Evolutionary conservation across 2,797 vertebrate genomes (phyloP).

Genomic region (Sebastes oblongus): DNA sequence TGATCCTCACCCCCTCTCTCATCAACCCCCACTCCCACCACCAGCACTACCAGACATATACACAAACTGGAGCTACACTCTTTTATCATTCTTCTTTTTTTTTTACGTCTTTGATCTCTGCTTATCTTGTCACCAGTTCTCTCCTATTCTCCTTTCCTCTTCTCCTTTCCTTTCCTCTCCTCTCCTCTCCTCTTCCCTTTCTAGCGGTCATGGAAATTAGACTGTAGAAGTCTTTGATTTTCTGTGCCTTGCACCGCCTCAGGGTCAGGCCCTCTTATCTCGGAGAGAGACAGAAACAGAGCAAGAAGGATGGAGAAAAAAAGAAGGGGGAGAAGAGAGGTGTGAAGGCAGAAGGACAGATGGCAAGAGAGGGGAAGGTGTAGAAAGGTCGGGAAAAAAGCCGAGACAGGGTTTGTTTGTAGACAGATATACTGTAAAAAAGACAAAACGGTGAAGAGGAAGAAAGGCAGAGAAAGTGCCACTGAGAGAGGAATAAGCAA

Average conservation of each 20-base stretch:
- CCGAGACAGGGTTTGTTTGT: not conserved
- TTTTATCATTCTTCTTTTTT: slow-evolving; percentile 1
- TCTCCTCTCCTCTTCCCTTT: slow-evolving; percentile 49
- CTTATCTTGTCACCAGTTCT: slow-evolving; percentile 34
- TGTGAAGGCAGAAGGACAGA: slow-evolving; percentile 1
- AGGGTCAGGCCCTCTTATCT: slow-evolving; percentile 64
- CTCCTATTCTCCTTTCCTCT: not conserved
- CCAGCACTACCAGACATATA: slow-evolving; percentile 5
- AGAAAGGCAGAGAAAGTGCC: not conserved
- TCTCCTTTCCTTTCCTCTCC: slow-evolving; percentile 1
- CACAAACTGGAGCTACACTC: slow-evolving; percentile 2
- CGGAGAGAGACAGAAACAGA: not conserved
- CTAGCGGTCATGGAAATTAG: slow-evolving; percentile 66
- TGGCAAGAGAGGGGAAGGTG: not conserved
- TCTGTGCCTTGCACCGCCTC: slow-evolving; percentile 40
- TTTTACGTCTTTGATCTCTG: slow-evolving; percentile 43
- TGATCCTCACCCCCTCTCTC: slow-evolving; percentile 9
- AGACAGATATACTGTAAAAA: not conserved
- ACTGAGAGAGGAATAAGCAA: not conserved
- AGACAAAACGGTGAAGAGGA: not conserved
- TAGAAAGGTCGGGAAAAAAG: not conserved
- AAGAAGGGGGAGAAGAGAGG: not conserved
- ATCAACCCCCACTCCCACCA: not conserved
- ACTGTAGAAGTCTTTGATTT: slow-evolving; percentile 66
- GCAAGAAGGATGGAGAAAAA: not conserved